phyloP scores from a whole-genome alignment of 1,140 invertebrate species.

The Drosophila kepulauana region DNA sequence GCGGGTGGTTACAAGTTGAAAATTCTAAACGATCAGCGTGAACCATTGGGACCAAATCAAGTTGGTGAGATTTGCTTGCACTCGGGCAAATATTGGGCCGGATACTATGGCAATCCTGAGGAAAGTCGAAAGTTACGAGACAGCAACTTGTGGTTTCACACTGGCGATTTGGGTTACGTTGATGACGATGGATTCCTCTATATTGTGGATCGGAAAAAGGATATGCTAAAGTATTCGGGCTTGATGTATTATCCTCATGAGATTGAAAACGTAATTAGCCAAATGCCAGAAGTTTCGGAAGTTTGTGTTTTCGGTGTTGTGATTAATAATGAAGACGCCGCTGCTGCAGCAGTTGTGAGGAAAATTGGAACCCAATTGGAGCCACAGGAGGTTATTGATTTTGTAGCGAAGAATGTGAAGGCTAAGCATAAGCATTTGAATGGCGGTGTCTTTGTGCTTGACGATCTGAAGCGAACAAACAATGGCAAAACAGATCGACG shows the following conservation, averaged over 20 bases:
- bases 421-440: neutral
- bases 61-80: neutral
- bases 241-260: slow-evolving; percentile 8
- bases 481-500: slow-evolving; percentile 3
- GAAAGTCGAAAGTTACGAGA: slow-evolving; percentile 1
- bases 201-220: slow-evolving; percentile 13
- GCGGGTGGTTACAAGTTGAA: neutral
- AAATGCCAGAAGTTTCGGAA: slow-evolving; percentile 10
- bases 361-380: neutral
- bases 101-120: slow-evolving; percentile 5
- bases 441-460: slow-evolving; percentile 2
- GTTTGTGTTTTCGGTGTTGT: slow-evolving; percentile 7
- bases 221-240: slow-evolving; percentile 5
- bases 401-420: neutral
- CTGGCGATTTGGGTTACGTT: slow-evolving; percentile 7
- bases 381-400: slow-evolving; percentile 2
- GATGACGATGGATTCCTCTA: slow-evolving; percentile 8
- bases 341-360: neutral
- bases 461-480: neutral
- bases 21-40: neutral
- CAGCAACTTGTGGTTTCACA: slow-evolving; percentile 3
- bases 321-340: slow-evolving; percentile 5
- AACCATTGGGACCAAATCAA: neutral
- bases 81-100: neutral
- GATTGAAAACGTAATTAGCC: neutral